A percentile compares a stretch with the other conserved stretches of the same genome.
These are phyloP conservation scores for Trachelipus rathkii DNA, from an alignment of 1,140 invertebrate genomes.

Conservation along the genomic window DNA sequence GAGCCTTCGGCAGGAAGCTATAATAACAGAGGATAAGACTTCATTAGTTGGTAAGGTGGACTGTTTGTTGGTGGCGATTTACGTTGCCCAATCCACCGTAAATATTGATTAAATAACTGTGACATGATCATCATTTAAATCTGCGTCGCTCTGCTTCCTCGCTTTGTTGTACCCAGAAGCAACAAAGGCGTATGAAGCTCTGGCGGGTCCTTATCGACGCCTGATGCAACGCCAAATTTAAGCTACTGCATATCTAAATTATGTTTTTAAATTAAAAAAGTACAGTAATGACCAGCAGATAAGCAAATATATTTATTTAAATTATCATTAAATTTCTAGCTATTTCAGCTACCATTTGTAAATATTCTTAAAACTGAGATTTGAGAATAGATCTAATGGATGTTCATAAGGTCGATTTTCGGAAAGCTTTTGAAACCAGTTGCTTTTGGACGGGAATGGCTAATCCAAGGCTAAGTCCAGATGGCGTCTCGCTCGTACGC, in stretches of 20 bases:
- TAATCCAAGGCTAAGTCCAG: constrained; percentile 35
- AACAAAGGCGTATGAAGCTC: not conserved
- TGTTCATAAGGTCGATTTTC: not conserved
- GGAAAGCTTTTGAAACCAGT: not conserved
- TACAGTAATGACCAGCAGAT: constrained; percentile 28
- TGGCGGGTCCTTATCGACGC: too few species aligned
- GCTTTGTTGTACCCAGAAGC: constrained; percentile 34
- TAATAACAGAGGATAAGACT: not conserved
- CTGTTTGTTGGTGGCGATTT: constrained; percentile 44
- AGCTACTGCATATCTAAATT: not conserved
- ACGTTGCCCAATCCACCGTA: constrained; percentile 43
- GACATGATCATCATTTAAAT: constrained; percentile 47
- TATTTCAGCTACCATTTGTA: not conserved
- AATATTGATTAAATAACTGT: constrained; percentile 47
- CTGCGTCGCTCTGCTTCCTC: constrained; percentile 32
- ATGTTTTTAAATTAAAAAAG: not conserved
- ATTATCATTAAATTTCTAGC: not conserved
- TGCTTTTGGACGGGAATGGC: not conserved
- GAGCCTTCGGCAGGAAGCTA: not conserved
- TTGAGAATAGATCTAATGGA: too few species aligned
- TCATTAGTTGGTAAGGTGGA: constrained; percentile 24
- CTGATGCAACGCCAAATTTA: not conserved
- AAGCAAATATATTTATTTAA: constrained; percentile 29
- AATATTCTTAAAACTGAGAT: too few species aligned
- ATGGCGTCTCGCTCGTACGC: constrained; percentile 45